These are phyloP conservation scores for Maconellicoccus hirsutus DNA, from an alignment of 1,140 invertebrate genomes.

Conservation along the genomic window DNA sequence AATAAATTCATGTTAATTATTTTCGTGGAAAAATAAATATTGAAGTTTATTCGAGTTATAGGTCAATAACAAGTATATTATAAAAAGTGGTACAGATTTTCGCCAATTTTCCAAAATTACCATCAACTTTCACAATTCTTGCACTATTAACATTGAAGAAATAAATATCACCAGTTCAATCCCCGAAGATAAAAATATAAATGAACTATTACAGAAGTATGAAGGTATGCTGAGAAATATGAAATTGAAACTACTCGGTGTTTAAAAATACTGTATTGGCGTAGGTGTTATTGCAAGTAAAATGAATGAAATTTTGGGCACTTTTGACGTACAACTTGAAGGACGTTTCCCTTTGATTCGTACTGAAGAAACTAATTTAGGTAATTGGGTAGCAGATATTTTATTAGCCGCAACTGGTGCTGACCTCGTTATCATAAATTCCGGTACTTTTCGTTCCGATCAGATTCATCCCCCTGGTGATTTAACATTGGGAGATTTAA, in stretches of 20 bases:
- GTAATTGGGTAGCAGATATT: conserved; percentile 79
- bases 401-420: conserved; percentile 69
- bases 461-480: conserved; percentile 61
- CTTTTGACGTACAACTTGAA: conserved; percentile 69
- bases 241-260: too few species aligned
- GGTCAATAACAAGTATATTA: conserved; percentile 68
- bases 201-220: conserved; percentile 57
- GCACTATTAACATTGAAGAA: conserved; percentile 44
- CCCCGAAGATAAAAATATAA: conserved; percentile 58
- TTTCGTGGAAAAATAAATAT: too few species aligned
- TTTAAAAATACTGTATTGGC: too few species aligned
- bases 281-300: conserved; percentile 65
- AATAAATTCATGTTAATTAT: neutral
- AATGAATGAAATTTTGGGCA: conserved; percentile 68
- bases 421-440: conserved; percentile 74
- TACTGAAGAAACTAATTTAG: conserved; percentile 74
- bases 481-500: conserved; percentile 71
- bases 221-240: too few species aligned
- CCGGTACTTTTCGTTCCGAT: conserved; percentile 73
- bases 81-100: conserved; percentile 88
- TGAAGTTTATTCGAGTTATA: conserved; percentile 32
- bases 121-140: conserved; percentile 42
- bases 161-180: conserved; percentile 57
- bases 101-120: conserved; percentile 70
- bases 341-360: conserved; percentile 67